phyloP scores from a whole-genome alignment of 2,113 vertebrate species.

The Eurypyga helias region DNA sequence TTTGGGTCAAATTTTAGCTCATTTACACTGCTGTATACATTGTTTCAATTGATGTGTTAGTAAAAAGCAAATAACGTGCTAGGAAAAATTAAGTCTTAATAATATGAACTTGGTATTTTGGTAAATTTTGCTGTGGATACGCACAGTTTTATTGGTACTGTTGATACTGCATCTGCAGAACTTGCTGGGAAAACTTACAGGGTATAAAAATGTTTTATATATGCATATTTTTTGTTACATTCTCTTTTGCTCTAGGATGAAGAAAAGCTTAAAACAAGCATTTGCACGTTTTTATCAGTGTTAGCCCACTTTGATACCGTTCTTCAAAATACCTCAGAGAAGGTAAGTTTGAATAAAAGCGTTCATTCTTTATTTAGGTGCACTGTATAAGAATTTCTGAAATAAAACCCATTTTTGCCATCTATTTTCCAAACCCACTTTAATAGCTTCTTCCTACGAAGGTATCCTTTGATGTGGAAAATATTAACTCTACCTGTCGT shows the following conservation, averaged over 20 bases:
- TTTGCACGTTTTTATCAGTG: constrained; percentile 92
- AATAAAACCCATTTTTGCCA: background rate
- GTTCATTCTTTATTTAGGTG: background rate
- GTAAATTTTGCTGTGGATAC: background rate
- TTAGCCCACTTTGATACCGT: constrained; percentile 87
- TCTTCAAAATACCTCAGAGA: constrained; percentile 79
- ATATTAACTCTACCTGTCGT: background rate
- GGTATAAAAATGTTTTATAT: background rate
- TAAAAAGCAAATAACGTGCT: background rate
- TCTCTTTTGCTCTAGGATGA: constrained; percentile 80
- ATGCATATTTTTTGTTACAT: background rate
- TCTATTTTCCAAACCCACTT: background rate
- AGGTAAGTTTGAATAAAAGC: constrained; percentile 70
- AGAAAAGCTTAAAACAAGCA: constrained; percentile 89
- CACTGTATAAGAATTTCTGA: background rate
- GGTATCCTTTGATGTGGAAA: background rate
- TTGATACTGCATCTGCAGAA: background rate
- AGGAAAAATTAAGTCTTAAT: background rate
- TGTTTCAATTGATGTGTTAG: background rate
- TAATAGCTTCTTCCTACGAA: background rate
- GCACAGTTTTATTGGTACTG: rapidly evolving
- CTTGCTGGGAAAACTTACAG: background rate
- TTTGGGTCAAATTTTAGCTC: background rate
- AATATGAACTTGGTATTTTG: background rate
- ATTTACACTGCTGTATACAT: background rate